Base-by-base conservation (phyloP, 2,888 invertebrate genomes). In the Standfussiana lucernea region DNA sequence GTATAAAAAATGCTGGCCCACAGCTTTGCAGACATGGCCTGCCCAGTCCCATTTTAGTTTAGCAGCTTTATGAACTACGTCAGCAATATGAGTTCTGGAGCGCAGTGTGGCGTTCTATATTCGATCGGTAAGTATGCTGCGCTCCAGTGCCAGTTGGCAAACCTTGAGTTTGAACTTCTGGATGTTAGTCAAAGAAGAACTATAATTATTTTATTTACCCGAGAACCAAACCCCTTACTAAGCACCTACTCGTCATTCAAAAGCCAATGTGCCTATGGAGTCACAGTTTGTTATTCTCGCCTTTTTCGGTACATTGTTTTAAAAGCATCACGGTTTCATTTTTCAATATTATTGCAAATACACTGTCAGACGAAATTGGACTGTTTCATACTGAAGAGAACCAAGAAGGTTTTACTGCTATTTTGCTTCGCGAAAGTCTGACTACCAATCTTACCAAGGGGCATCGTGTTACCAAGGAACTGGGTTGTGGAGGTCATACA, bases 331-430 rank as follows among this genome's bases (percentile, higher is more conserved):
- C 2, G 61, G 53, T 75, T 75, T 69, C 75, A 87, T 87, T 86
- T 79, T 86, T 87, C 86, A 86, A 76, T 78, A 80, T 87, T 87
- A 86, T 72, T 77, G 53, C 61, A 77, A 84, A 87, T 80, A 72
- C 45, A 77, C 77, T 75, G 83, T 56, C 83, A 71, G 81, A 74
- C 1, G 1, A 70, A 77, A 78, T 42, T 77, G 79, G 85, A 74
- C 24, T 53, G 72, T 21, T 37, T 82, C 10, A 79, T 86, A 66
- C 72, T 24, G 65, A 42, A 79, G 40, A 5, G 67, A 72, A 40
- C 24, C 73, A 84, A 80, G 32, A 50, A 65, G 8, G 24, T n/a
- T 53, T 53, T 32, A 65, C 1, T 18, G 37, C 2, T 28, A 56
- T 50, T 11, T 53, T 18, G 18, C 18, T 59, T 13, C 21, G 8